Evolutionary conservation across 1,140 invertebrate genomes (phyloP).

Genomic region (Caenorhabditis brenneri): DNA sequence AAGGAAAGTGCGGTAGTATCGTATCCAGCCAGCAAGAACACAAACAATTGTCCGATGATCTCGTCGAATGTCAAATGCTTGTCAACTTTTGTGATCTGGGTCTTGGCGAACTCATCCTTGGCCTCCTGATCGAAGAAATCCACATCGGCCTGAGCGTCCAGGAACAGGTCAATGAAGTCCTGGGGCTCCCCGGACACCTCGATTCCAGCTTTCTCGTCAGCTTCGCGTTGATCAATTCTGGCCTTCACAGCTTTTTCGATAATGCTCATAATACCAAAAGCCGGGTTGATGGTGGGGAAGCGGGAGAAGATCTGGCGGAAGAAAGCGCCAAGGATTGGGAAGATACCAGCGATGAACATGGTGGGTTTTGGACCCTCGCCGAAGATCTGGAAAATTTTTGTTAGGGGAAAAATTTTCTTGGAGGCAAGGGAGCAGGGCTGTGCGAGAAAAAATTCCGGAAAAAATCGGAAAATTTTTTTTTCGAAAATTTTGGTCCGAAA

Average conservation of each 20-base stretch:
- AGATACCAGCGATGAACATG: background rate
- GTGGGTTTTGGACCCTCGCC: background rate
- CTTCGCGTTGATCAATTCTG: constrained; percentile 28
- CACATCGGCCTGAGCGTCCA: constrained; percentile 30
- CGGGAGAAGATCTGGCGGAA: too few relatives aligned
- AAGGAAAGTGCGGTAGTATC: constrained; percentile 72
- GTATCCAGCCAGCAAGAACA: constrained; percentile 73
- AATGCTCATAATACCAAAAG: background rate
- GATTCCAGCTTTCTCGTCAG: background rate
- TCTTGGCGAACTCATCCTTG: constrained; percentile 32
- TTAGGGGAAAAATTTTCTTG: too few relatives aligned
- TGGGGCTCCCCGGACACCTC: constrained; percentile 20
- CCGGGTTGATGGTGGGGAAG: background rate
- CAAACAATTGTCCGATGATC: constrained; percentile 70
- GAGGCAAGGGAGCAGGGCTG: too few relatives aligned
- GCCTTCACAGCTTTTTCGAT: background rate
- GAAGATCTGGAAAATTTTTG: background rate
- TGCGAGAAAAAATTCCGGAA: too few relatives aligned
- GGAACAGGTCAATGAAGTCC: constrained; percentile 48
- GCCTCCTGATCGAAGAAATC: background rate
- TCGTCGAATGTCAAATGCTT: constrained; percentile 71
- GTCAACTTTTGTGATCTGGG: constrained; percentile 56
- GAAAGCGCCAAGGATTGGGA: background rate
- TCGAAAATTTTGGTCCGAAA: too few relatives aligned
- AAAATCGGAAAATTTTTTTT: too few relatives aligned